Conservation (phyloP, 2,113 vertebrate genomes). For the Cephalopholis sonnerati region DNA sequence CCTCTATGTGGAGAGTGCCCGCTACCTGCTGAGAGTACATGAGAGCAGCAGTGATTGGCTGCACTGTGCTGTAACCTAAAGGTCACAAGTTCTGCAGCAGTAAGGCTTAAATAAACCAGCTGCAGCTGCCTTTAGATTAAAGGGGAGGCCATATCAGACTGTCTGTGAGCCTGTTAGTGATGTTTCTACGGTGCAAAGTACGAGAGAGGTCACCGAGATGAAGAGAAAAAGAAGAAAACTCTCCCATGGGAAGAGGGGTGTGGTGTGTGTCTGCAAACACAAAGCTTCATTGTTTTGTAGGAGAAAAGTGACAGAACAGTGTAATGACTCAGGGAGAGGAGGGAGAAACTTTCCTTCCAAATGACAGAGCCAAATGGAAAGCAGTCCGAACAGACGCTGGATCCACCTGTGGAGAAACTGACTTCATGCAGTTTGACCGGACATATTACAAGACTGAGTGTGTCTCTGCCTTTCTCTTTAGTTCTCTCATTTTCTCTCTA, state of each 20-base stretch:
- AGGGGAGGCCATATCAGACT: background rate
- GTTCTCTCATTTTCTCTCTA: background rate
- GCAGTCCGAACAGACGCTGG: slow-evolving; percentile 5
- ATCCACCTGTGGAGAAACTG: slow-evolving; percentile 65
- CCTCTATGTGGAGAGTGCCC: slow-evolving; percentile 17
- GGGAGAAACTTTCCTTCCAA: slow-evolving; percentile 11
- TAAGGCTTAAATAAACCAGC: slow-evolving; percentile 22
- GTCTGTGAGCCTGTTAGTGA: background rate
- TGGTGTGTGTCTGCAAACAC: slow-evolving; percentile 33
- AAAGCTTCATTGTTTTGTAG: slow-evolving; percentile 32
- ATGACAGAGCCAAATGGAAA: slow-evolving; percentile 53
- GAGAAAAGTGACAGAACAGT: slow-evolving; percentile 16
- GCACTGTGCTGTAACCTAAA: slow-evolving; percentile 33
- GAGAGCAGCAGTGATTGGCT: slow-evolving; percentile 33
- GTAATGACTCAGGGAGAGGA: slow-evolving; percentile 31
- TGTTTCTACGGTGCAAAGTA: background rate
- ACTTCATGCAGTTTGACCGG: slow-evolving; percentile 39
- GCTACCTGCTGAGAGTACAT: slow-evolving; percentile 26
- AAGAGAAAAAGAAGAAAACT: slow-evolving; percentile 17
- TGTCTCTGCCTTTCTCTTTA: background rate
- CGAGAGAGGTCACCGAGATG: slow-evolving; percentile 20
- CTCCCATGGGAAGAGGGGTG: background rate
- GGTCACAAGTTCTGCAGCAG: slow-evolving; percentile 40
- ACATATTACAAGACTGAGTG: background rate
- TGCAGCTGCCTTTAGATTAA: slow-evolving; percentile 31